Evolutionary conservation across 2,888 invertebrate species (phyloP).

Genomic region (Choristoneura rosaceana): DNA sequence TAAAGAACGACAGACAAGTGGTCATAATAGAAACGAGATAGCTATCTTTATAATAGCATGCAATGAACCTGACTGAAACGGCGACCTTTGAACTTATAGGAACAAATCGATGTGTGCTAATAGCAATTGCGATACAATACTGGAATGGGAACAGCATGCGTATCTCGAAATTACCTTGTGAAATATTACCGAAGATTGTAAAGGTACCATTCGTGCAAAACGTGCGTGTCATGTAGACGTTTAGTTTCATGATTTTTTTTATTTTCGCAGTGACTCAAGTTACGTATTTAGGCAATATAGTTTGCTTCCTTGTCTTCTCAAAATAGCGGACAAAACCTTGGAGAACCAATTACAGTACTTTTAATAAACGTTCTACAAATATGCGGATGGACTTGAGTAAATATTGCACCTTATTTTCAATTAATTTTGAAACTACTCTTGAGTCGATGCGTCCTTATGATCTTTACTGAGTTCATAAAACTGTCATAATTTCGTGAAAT

Average conservation of each 20-base stretch:
- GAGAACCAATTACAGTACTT: background rate
- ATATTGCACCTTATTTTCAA: conserved; percentile 7
- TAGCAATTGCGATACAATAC: conserved; percentile 39
- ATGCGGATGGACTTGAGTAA: background rate
- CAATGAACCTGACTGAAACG: conserved; percentile 41
- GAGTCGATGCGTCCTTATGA: conserved; percentile 17
- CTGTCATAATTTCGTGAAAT: conserved; percentile 14
- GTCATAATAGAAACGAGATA: conserved; percentile 35
- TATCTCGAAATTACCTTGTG: conserved; percentile 41
- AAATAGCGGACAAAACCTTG: conserved; percentile 22
- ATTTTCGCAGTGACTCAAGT: conserved; percentile 32
- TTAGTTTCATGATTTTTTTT: conserved; percentile 28
- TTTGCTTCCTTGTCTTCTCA: conserved; percentile 19
- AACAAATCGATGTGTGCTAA: conserved; percentile 43
- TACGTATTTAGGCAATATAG: conserved; percentile 27
- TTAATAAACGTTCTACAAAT: conserved; percentile 2
- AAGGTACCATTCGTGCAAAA: conserved; percentile 30
- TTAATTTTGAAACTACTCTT: conserved; percentile 14
- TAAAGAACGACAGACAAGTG: conserved; percentile 37
- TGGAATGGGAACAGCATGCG: conserved; percentile 40
- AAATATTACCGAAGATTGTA: conserved; percentile 32
- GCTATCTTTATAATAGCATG: conserved; percentile 38
- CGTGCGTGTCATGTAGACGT: conserved; percentile 36
- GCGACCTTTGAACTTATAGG: conserved; percentile 42
- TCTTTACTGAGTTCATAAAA: conserved; percentile 9